These are phyloP conservation scores for Columbina picui DNA, from an alignment of 2,113 vertebrate species.

Conservation along the genomic window DNA sequence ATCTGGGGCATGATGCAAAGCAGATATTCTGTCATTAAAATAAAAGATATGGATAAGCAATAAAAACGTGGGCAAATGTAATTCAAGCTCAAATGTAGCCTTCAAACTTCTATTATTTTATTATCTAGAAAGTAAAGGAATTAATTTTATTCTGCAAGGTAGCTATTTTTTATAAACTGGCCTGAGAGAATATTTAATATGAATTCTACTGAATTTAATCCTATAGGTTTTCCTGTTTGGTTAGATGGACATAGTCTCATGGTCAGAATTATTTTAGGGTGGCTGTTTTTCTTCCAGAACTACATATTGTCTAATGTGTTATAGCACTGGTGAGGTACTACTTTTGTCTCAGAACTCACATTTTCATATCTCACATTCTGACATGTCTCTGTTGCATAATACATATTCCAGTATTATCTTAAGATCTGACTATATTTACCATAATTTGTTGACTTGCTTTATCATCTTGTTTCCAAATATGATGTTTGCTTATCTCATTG, in stretches of 20 bases:
- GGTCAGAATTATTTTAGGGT: background rate
- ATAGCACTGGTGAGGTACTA: background rate
- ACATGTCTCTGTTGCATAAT: background rate
- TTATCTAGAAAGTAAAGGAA: background rate
- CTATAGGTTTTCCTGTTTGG: background rate
- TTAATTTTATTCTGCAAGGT: background rate
- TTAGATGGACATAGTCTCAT: background rate
- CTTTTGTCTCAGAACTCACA: background rate
- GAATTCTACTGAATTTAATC: background rate
- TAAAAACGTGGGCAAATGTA: background rate
- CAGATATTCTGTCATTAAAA: background rate
- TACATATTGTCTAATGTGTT: background rate
- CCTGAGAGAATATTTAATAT: background rate
- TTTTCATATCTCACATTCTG: background rate
- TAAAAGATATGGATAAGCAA: background rate
- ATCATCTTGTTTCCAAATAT: background rate
- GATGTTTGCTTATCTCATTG: background rate
- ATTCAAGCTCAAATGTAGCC: background rate
- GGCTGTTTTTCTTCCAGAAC: background rate
- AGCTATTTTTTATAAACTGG: background rate
- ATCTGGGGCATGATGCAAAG: background rate
- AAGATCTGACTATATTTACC: background rate
- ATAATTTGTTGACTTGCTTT: background rate
- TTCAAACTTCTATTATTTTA: background rate
- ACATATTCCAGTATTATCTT: background rate